Evolutionary conservation across 2,797 vertebrate species (phyloP).

Genomic region (Threskiornis aethiopicus): DNA sequence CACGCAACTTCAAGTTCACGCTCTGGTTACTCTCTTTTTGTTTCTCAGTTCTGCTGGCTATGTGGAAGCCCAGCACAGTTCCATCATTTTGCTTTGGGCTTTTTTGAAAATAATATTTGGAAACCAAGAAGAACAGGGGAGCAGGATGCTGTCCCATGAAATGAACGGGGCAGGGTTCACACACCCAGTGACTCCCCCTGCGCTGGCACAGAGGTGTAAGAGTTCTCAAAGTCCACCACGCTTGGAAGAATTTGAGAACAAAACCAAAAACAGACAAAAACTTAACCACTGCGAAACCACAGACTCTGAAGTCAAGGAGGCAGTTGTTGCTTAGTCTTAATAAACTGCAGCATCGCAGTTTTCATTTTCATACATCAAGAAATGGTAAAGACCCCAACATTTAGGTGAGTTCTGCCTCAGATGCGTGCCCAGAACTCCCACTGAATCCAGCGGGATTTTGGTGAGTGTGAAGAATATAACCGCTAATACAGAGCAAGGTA

Average conservation of each 20-base stretch:
- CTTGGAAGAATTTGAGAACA: background rate
- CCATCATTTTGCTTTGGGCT: background rate
- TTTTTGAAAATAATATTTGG: background rate
- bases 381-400: accelerated
- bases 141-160: background rate
- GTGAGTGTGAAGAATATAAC: background rate
- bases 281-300: background rate
- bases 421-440: background rate
- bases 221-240: background rate
- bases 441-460: background rate
- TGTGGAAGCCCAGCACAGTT: background rate
- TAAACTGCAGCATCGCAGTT: background rate
- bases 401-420: background rate
- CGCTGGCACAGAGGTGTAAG: background rate
- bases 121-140: background rate
- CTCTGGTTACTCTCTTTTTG: background rate
- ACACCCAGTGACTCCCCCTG: background rate
- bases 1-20: background rate
- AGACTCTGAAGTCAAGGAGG: background rate
- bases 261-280: background rate
- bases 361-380: background rate
- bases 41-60: background rate
- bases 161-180: background rate
- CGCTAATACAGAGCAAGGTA: background rate
- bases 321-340: background rate